Conservation (phyloP, 92 coral and sea anemone genomes). For the Zoanthus gigantus region DNA sequence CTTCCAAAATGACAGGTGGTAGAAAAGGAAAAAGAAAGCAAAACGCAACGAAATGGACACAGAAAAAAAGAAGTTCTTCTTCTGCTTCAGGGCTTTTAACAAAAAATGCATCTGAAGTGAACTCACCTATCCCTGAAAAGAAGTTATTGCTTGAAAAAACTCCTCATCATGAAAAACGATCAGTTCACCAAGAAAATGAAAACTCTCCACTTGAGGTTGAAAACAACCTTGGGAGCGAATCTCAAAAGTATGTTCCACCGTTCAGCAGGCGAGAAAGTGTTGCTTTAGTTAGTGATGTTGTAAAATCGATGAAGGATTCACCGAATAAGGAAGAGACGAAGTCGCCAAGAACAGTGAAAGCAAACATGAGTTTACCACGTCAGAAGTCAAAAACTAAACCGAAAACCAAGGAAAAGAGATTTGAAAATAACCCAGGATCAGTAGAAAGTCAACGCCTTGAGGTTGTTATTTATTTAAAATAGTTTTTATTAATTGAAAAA, state of each 20-base stretch:
- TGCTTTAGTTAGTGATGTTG: neutral
- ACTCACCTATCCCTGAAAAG: constrained; percentile 14
- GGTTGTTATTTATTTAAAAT: too few species aligned
- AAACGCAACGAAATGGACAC: constrained; percentile 17
- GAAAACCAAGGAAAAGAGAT: neutral
- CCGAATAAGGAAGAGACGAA: neutral
- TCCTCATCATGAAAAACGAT: neutral
- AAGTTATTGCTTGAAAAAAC: constrained; percentile 8
- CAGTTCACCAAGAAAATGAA: neutral
- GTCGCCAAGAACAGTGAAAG: neutral
- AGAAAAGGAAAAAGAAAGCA: constrained; percentile 8
- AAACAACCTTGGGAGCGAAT: neutral
- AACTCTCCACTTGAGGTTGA: neutral
- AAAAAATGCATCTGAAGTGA: constrained; percentile 5
- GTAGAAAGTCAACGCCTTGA: too few species aligned
- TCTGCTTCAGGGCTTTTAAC: neutral
- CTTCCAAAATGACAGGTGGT: constrained; percentile 43
- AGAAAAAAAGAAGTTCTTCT: neutral
- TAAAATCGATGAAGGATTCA: neutral
- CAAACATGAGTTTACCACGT: neutral
- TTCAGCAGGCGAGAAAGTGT: constrained; percentile 52
- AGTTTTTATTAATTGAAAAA: too few species aligned
- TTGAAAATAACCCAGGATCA: neutral
- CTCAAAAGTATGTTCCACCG: constrained; percentile 65
- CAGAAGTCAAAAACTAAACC: constrained; percentile 3